A percentile compares a stretch with the other conserved stretches of the same genome.
These are phyloP conservation scores for Pristionchus mayeri DNA, from an alignment of 2,888 invertebrate genomes.

Conservation along the genomic window DNA sequence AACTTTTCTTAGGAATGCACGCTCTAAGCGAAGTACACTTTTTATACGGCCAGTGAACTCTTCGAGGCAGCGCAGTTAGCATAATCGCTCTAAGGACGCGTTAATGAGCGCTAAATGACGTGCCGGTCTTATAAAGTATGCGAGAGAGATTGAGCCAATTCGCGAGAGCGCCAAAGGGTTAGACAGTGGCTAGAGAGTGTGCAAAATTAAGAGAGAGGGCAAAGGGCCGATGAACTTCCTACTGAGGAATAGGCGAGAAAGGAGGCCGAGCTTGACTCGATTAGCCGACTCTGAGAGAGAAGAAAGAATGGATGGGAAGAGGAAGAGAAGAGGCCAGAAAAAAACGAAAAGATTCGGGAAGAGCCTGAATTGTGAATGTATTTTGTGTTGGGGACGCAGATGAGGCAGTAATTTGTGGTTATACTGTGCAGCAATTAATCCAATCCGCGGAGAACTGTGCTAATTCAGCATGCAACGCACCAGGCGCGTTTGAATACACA, in stretches of 20 bases:
- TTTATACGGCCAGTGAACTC: too few species aligned
- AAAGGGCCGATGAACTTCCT: not conserved
- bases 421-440: too few species aligned
- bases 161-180: not conserved
- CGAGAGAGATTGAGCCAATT: not conserved
- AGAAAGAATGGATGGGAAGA: too few species aligned
- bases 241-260: not conserved
- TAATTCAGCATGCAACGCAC: too few species aligned
- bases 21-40: too few species aligned
- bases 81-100: not conserved
- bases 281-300: conserved; percentile 1
- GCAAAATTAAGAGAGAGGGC: not conserved
- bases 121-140: not conserved
- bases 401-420: too few species aligned
- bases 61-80: not conserved
- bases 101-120: not conserved
- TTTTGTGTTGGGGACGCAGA: too few species aligned
- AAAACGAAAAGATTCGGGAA: too few species aligned
- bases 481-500: too few species aligned
- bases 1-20: not conserved
- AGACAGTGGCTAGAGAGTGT: not conserved
- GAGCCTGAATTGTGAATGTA: too few species aligned
- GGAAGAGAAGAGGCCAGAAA: not conserved
- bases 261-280: conserved; percentile 25
- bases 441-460: too few species aligned